Base-by-base conservation (phyloP, 53 echinoderm and acorn worm genomes). In the Arbacia lixula region DNA sequence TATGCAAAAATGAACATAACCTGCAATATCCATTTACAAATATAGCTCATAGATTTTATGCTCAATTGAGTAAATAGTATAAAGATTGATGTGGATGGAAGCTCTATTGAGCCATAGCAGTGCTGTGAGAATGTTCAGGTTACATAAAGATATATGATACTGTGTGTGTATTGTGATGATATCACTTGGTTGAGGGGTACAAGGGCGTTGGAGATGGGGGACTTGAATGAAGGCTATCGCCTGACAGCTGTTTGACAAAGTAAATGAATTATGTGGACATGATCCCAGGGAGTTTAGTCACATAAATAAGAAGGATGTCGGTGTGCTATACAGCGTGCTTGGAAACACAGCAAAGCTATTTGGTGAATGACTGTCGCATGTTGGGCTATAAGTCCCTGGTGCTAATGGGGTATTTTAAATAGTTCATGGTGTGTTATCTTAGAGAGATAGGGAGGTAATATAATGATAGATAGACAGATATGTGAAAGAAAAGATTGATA, bases 201-300 rank as follows among this genome's bases (percentile, higher is more conserved):
- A 10, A 46, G 49, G 49, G 49, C 49, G 49, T 46, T 10, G 49
- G 43, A 69, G 40, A 6, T 41, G 43, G 69, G 27, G 42, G 16
- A 43, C 42, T 39, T 69, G 43, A 42, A 69, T 3, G 42, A 43
- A 69, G 69, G 29, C 69, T 69, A 69, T 74, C 74, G 33, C 51
- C 43, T 57, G 77, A 77, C 77, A 77, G 77, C 77, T 77, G 77
- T 56, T 57, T 42, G 77, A 77, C 77, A 56, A 57, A 57, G 77
- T 77, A 77, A 77, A 58, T 77, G 77, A 77, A 77, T 77, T 77
- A 77, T 77, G 77, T 33, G 77, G 77, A 58, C 58, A 60, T 77
- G 77, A 77, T 77, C 77, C 77, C 36, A 14, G 57, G 77, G 77
- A 77, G 58, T 77, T 77, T 77, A 57, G 38, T 40, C 77, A 77